These are phyloP conservation scores for Cottoperca gobio DNA, from an alignment of 2,797 vertebrate genomes.

Conservation along the genomic window DNA sequence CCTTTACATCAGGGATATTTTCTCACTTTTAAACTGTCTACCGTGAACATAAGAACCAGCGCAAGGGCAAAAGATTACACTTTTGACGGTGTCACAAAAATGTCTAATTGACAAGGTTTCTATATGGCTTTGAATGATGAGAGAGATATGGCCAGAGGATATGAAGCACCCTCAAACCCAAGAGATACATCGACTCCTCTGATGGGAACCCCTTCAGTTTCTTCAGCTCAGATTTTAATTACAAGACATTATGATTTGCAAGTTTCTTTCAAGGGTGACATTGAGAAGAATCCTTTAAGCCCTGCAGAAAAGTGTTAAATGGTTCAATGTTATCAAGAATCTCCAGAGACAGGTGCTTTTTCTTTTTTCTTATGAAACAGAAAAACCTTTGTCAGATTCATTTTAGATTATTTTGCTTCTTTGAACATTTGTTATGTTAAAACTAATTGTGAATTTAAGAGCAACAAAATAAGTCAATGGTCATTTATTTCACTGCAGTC, in stretches of 20 bases:
- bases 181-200: background rate
- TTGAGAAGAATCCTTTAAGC: conserved; percentile 1
- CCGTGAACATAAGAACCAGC: conserved; percentile 21
- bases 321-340: background rate
- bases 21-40: conserved; percentile 36
- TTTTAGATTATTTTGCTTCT: background rate
- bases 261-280: conserved; percentile 18
- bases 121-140: conserved; percentile 38
- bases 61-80: conserved; percentile 40
- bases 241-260: conserved; percentile 7
- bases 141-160: conserved; percentile 33
- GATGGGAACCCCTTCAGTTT: conserved; percentile 12
- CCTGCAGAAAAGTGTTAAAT: conserved; percentile 23
- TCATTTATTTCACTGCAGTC: background rate
- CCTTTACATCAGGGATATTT: conserved; percentile 30
- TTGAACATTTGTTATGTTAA: background rate
- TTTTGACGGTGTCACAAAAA: conserved; percentile 41
- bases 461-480: too few species aligned
- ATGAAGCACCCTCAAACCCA: conserved; percentile 37
- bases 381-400: background rate
- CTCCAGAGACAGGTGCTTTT: background rate
- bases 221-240: conserved; percentile 24
- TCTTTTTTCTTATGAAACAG: conserved; percentile 3
- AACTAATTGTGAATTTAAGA: background rate
- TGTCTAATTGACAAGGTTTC: conserved; percentile 50